Conservation (phyloP, 1,140 invertebrate species). For the Nasonia giraulti region DNA sequence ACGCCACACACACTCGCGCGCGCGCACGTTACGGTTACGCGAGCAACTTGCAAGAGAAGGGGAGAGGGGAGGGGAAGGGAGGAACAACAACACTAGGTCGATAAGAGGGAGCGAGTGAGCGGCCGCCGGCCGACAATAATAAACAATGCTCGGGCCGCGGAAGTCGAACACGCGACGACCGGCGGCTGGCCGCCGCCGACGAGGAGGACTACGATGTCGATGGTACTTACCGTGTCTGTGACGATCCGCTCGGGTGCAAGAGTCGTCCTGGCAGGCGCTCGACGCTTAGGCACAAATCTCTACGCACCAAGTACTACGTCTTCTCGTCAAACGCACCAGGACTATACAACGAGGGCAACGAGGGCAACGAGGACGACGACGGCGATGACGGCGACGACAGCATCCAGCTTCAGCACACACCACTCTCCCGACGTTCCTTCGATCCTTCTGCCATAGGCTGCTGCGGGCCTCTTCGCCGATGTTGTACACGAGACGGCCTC, state of each 20-base stretch:
- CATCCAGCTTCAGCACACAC: conserved; percentile 22
- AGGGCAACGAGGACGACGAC: neutral
- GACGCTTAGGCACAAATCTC: conserved; percentile 67
- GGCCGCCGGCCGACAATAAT: conserved; percentile 40
- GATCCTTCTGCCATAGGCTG: neutral
- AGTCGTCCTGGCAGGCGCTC: conserved; percentile 56
- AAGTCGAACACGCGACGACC: neutral
- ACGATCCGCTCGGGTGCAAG: conserved; percentile 53
- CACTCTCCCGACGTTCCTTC: neutral
- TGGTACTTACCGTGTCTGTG: conserved; percentile 62
- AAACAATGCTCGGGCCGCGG: conserved; percentile 23
- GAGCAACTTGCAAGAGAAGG: neutral
- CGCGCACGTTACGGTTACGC: too few relatives aligned
- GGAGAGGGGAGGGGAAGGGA: neutral
- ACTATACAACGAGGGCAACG: neutral
- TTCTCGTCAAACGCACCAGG: neutral
- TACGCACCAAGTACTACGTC: neutral
- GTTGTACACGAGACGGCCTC: neutral
- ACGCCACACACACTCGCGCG: neutral
- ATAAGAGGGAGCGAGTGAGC: neutral
- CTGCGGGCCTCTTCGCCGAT: neutral
- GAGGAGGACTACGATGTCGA: neutral
- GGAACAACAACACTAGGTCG: neutral
- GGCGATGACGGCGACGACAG: neutral
- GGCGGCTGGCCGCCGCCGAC: neutral